Percentiles rank a stretch among this genome's conserved stretches.
Evolutionary conservation across 2,888 invertebrate genomes (phyloP).

Genomic region (Andrena praecox): DNA sequence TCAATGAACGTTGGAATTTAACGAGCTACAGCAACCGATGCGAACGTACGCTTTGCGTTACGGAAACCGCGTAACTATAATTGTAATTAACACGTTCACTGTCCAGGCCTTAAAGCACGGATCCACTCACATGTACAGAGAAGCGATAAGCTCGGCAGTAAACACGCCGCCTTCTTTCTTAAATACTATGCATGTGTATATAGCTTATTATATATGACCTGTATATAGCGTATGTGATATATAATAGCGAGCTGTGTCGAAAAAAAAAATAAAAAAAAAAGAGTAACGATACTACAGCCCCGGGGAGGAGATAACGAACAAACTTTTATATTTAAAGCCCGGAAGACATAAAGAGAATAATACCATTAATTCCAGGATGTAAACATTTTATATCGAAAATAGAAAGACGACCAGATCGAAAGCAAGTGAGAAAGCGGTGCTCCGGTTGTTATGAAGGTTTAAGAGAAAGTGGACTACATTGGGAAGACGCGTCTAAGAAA

Average conservation of each 20-base stretch:
- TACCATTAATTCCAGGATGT: conserved; percentile 12
- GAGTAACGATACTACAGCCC: neutral
- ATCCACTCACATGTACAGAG: neutral
- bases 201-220: neutral
- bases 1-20: conserved; percentile 6
- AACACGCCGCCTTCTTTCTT: neutral
- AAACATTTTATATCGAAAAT: conserved; percentile 9
- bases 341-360: neutral
- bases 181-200: neutral
- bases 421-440: conserved; percentile 1
- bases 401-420: conserved; percentile 5
- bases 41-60: neutral
- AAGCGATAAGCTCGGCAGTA: neutral
- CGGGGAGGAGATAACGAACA: neutral
- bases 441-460: conserved; percentile 5
- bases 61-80: conserved; percentile 1
- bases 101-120: neutral
- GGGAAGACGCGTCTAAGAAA: conserved; percentile 6
- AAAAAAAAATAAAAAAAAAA: neutral
- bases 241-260: conserved; percentile 4
- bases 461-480: neutral
- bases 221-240: neutral
- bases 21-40: neutral
- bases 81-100: conserved; percentile 20
- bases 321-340: neutral